Base-by-base conservation (phyloP, 2,888 invertebrate species). In the Phyto melanocephala region DNA sequence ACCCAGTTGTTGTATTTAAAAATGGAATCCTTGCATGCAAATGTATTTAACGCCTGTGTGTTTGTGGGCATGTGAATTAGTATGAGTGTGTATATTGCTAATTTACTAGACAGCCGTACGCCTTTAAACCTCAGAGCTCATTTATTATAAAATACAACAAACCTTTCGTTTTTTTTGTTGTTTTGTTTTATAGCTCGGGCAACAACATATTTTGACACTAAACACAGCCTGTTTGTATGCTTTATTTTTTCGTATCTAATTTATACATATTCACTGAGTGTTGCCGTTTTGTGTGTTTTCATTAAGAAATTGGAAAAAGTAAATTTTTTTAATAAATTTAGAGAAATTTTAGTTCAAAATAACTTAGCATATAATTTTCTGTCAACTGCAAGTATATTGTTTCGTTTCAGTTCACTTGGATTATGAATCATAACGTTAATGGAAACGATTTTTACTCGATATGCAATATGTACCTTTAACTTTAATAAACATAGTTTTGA, bases 51-150 rank as follows among this genome's bases (percentile, higher is more conserved):
- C 62, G 62, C 67, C 22, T 62, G 62, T 52, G 24, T 67, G 17
- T 45, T 22, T 60, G 58, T 50, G 63, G 63, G 62, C 45, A 37
- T 71, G 47, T 74, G 3, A 6, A 63, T 28, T 74, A 17, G 75
- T 80, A 50, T 56, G 70, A 81, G 81, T 81, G 78, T 84, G 84
- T 78, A 77, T 88, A 87, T 86, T 88, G 87, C 88, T 90, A 89
- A 89, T 89, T 90, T 90, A 90, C 89, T 89, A 89, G 90, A 90
- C 90, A 89, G 86, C 86, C 87, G 87, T 88, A 89, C 89, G 90
- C 89, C 90, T 88, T 88, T 88, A 89, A 90, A 88, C 89, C 89
- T 86, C 88, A 86, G 84, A 87, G 88, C 89, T 90, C 89, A 90
- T 89, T 88, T 88, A 90, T 89, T 90, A 90, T 88, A 87, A 87